These are phyloP conservation scores for Drosophila mayaguana DNA, from an alignment of 2,888 invertebrate genomes.

Conservation along the genomic window DNA sequence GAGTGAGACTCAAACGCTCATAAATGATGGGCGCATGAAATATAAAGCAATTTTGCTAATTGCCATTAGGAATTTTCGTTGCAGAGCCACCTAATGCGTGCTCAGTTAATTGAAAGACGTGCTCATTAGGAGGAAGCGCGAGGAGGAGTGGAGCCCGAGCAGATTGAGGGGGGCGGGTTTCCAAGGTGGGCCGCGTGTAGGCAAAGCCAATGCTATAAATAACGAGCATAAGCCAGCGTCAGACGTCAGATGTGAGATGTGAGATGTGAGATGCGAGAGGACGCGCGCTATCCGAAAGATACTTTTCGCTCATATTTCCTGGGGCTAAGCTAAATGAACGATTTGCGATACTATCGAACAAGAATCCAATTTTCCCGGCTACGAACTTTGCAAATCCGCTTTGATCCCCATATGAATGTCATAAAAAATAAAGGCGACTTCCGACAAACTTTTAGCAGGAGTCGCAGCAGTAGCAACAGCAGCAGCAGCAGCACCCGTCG, in stretches of 20 bases:
- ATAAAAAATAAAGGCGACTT: constrained; percentile 81
- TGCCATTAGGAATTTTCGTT: constrained; percentile 83
- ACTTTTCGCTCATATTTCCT: constrained; percentile 71
- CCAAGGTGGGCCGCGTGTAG: constrained; percentile 13
- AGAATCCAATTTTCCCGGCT: constrained; percentile 61
- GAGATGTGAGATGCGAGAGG: not conserved
- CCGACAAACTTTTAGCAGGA: constrained; percentile 28
- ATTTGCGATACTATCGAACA: constrained; percentile 41
- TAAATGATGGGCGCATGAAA: constrained; percentile 74
- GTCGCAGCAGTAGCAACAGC: not conserved
- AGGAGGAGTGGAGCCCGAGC: constrained; percentile 14
- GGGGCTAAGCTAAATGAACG: constrained; percentile 53
- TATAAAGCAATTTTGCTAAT: constrained; percentile 85
- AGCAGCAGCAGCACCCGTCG: constrained; percentile 19
- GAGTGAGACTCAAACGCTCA: constrained; percentile 40
- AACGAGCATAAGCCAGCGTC: constrained; percentile 70
- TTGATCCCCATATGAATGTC: constrained; percentile 75
- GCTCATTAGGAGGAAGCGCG: constrained; percentile 81
- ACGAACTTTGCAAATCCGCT: constrained; percentile 67
- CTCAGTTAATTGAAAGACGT: constrained; percentile 82
- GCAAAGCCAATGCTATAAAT: constrained; percentile 63
- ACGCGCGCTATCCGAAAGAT: constrained; percentile 62
- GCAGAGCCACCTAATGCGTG: constrained; percentile 36
- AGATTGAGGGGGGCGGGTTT: constrained; percentile 13
- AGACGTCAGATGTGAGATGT: constrained; percentile 8